These are phyloP conservation scores for Rana temporaria DNA, from an alignment of 2,113 vertebrate genomes.

Conservation along the genomic window DNA sequence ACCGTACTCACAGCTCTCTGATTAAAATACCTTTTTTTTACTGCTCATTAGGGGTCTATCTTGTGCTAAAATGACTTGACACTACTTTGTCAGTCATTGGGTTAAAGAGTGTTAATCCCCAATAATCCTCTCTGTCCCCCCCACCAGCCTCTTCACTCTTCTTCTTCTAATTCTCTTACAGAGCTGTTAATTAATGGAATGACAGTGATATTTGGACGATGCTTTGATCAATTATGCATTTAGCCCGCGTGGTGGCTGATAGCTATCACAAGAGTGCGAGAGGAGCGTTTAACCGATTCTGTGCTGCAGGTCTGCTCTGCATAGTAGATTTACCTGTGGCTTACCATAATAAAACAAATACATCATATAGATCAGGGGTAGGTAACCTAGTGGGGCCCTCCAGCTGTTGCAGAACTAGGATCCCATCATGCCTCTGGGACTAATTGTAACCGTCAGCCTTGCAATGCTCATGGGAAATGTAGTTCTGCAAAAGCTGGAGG, in stretches of 20 bases:
- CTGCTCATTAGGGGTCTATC: slow-evolving; percentile 14
- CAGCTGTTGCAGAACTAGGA: no score
- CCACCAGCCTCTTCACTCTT: background rate
- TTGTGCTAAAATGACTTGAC: slow-evolving; percentile 7
- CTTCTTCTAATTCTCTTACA: slow-evolving; percentile 52
- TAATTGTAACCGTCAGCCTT: no score
- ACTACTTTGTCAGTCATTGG: slow-evolving; percentile 32
- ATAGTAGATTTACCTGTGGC: background rate
- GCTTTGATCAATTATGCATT: slow-evolving; percentile 59
- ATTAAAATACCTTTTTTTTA: background rate
- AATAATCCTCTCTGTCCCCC: slow-evolving; percentile 33
- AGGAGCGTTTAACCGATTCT: slow-evolving; percentile 20
- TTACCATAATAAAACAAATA: no score
- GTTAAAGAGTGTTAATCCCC: slow-evolving; percentile 43
- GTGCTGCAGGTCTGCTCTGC: background rate
- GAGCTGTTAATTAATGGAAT: slow-evolving; percentile 57
- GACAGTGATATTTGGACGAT: slow-evolving; percentile 56
- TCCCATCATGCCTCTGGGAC: no score
- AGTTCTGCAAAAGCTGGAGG: no score
- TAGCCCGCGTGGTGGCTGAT: slow-evolving; percentile 52
- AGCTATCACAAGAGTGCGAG: slow-evolving; percentile 39
- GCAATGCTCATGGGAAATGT: no score
- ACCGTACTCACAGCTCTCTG: slow-evolving; percentile 2
- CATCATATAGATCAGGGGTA: no score
- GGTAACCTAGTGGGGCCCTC: no score